Conservation (phyloP, 2,113 vertebrate species). For the Albula glossodonta region DNA sequence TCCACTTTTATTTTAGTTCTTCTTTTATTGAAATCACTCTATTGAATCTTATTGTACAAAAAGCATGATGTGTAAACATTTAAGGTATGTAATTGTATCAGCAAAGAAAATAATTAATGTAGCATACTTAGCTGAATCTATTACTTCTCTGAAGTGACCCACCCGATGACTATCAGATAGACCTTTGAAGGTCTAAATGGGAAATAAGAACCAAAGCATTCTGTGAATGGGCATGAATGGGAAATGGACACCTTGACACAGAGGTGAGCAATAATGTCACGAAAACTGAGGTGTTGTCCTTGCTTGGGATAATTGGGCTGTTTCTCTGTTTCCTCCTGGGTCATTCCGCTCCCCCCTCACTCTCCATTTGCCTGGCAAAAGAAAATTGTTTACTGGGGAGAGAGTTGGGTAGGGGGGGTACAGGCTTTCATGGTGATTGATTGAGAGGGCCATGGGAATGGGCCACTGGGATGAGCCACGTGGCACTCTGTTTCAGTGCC, state of each 20-base stretch:
- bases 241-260: conserved; percentile 26
- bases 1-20: background rate
- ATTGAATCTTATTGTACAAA: background rate
- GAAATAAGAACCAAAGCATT: conserved; percentile 31
- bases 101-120: background rate
- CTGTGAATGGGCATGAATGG: background rate
- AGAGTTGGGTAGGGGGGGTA: background rate
- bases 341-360: conserved; percentile 25
- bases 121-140: background rate
- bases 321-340: conserved; percentile 43
- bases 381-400: conserved; percentile 52
- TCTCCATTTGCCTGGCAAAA: conserved; percentile 56
- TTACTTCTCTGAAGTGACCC: background rate
- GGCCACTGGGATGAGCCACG: conserved; percentile 45
- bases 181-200: conserved; percentile 26
- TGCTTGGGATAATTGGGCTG: conserved; percentile 49
- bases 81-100: background rate
- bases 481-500: conserved; percentile 34
- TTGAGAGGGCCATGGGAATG: conserved; percentile 56
- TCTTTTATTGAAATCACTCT: background rate
- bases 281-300: conserved; percentile 39
- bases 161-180: background rate
- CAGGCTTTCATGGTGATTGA: conserved; percentile 56
- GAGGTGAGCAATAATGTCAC: conserved; percentile 17
- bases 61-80: background rate